Percentiles rank a stretch among this genome's conserved stretches.
Evolutionary conservation across 2,888 invertebrate genomes (phyloP).

Genomic region (Pollenia labialis): DNA sequence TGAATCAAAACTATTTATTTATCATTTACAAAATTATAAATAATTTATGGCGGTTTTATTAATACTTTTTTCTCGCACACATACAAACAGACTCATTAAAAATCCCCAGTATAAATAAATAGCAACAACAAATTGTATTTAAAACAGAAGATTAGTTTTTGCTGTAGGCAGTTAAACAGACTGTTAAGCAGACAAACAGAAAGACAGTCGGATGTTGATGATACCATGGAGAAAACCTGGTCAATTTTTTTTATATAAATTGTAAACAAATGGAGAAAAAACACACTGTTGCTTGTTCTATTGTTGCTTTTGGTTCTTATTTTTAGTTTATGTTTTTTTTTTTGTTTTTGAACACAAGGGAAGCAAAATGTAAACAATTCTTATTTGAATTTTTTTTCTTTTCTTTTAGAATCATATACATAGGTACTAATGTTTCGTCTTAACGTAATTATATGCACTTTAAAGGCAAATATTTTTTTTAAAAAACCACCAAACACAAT

Average conservation of each 20-base stretch:
- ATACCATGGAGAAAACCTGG: neutral
- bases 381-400: conserved; percentile 20
- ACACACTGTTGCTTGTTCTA: conserved; percentile 29
- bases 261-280: conserved; percentile 22
- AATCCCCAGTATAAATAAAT: neutral
- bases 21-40: neutral
- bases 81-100: neutral
- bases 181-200: neutral
- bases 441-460: conserved; percentile 45
- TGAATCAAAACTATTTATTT: conserved; percentile 5
- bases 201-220: neutral
- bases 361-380: conserved; percentile 1
- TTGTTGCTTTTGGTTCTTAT: conserved; percentile 1
- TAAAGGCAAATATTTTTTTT: conserved; percentile 39
- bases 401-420: neutral
- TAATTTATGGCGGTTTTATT: conserved; percentile 13
- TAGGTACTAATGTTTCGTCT: conserved; percentile 6
- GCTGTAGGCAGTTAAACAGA: neutral
- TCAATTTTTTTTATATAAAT: neutral
- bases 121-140: neutral
- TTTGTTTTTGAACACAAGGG: neutral
- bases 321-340: neutral
- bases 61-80: neutral
- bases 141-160: neutral
- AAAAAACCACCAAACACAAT: neutral